These are phyloP conservation scores for Chalcosyrphus nemorum DNA, from an alignment of 2,888 invertebrate species.

Conservation along the genomic window DNA sequence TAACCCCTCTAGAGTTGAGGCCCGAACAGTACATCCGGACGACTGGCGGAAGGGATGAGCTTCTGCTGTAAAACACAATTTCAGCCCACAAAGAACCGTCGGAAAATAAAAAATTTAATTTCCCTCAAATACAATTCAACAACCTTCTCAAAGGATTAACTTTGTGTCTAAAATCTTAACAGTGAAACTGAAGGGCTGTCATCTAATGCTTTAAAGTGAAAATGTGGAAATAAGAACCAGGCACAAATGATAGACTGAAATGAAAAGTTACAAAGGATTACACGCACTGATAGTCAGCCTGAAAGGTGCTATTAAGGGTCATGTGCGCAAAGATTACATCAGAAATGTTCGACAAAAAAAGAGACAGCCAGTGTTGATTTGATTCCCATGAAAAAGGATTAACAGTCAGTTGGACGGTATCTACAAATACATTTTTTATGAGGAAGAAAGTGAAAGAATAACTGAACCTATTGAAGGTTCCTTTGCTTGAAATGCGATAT, in stretches of 20 bases:
- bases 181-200: neutral
- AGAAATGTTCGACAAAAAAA: neutral
- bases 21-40: neutral
- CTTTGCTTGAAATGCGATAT: no score
- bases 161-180: neutral
- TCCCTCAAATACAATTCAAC: neutral
- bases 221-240: neutral
- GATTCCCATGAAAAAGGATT: neutral
- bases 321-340: neutral
- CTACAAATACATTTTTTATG: neutral
- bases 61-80: constrained; percentile 4
- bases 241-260: neutral
- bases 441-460: no score
- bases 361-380: neutral
- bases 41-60: neutral
- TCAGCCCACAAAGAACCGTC: constrained; percentile 1
- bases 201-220: neutral
- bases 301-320: neutral
- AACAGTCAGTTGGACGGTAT: neutral
- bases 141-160: neutral
- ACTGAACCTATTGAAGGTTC: no score
- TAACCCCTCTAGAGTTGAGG: neutral
- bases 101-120: neutral
- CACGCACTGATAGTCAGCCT: neutral
- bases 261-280: constrained; percentile 3